A percentile compares a stretch with the other conserved stretches of the same genome.
phyloP scores from a whole-genome alignment of 2,113 vertebrate species.

The Ammodramus savannarum region DNA sequence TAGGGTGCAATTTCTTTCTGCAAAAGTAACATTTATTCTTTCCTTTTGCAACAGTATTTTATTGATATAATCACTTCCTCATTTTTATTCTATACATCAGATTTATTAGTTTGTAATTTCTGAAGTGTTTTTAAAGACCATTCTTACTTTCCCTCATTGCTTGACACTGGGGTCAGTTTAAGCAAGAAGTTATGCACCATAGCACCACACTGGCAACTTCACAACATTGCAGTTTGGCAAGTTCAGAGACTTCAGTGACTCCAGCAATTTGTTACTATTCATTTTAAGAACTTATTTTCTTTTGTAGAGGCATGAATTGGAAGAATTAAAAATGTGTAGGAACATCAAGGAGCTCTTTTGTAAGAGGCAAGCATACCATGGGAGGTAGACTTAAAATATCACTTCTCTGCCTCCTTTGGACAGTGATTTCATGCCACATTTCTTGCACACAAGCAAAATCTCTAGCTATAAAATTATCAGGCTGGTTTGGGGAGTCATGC shows the following conservation, averaged over 20 bases:
- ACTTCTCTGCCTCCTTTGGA: background rate
- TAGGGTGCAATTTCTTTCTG: background rate
- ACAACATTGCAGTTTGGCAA: background rate
- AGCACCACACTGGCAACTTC: background rate
- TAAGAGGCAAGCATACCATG: background rate
- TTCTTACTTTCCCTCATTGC: background rate
- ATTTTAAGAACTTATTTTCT: background rate
- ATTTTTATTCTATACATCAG: background rate
- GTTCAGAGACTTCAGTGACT: background rate
- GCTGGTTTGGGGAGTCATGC: background rate
- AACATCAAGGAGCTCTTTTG: background rate
- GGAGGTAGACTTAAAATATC: background rate
- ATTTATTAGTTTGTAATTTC: background rate
- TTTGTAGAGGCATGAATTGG: background rate
- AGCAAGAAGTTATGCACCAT: background rate
- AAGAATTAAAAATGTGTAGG: background rate
- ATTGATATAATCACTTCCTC: background rate
- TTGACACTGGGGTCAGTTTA: background rate
- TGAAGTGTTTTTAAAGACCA: background rate
- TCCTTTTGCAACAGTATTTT: background rate
- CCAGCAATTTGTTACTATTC: background rate
- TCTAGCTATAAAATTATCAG: background rate
- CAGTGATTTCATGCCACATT: background rate
- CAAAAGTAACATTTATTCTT: background rate
- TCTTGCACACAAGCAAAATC: background rate